Conservation (phyloP, 2,797 vertebrate genomes). For the Lutjanus campechanus region DNA sequence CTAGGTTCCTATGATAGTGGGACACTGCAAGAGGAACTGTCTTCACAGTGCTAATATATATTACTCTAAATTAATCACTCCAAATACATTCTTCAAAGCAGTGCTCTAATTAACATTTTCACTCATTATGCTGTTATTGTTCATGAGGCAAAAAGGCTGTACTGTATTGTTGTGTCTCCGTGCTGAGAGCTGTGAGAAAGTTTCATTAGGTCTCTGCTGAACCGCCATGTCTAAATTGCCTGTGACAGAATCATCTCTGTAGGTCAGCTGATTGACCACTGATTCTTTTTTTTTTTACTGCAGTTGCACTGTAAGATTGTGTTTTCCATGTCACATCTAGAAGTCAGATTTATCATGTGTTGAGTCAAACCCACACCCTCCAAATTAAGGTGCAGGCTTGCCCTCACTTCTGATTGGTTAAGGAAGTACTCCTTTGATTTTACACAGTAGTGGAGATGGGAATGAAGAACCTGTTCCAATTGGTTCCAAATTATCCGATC, state of each 20-base stretch:
- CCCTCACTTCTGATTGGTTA: neutral
- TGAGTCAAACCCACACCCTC: neutral
- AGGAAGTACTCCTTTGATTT: neutral
- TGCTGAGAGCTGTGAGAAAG: neutral
- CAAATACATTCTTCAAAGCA: neutral
- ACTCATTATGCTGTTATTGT: neutral
- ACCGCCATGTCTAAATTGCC: neutral
- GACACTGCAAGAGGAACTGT: neutral
- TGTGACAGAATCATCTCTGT: neutral
- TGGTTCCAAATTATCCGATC: too few relatives aligned
- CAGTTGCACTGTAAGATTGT: neutral
- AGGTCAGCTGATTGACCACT: neutral
- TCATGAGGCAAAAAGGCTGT: too few relatives aligned
- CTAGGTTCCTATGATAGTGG: neutral
- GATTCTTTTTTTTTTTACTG: neutral
- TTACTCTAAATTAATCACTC: neutral
- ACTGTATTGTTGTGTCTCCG: neutral
- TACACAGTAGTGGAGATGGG: too few relatives aligned
- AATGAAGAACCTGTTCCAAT: too few relatives aligned
- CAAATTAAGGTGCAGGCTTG: neutral
- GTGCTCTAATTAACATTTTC: neutral
- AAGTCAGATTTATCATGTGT: neutral
- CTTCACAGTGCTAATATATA: neutral
- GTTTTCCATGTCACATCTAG: neutral
- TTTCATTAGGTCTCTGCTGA: constrained; percentile 1